Evolutionary conservation across 2,797 vertebrate species (phyloP).

Genomic region (Podarcis lilfordi): DNA sequence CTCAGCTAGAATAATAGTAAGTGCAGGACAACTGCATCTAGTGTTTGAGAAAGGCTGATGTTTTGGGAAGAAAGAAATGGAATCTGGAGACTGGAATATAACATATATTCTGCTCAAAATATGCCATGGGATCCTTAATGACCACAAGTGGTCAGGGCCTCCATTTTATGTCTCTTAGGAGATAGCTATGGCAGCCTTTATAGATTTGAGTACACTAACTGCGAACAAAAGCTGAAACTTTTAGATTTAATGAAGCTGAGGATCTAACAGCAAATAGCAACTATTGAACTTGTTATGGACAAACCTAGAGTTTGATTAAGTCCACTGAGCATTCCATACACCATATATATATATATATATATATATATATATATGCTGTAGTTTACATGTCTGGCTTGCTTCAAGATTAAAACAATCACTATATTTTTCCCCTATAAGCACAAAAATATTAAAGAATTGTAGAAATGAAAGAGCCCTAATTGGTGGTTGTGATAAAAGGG

Average conservation of each 20-base stretch:
- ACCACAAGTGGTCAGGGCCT: constrained; percentile 61
- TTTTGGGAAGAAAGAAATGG: constrained; percentile 49
- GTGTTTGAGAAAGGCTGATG: constrained; percentile 20
- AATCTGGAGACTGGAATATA: constrained; percentile 41
- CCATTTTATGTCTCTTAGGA: constrained; percentile 67
- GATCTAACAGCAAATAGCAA: constrained; percentile 70
- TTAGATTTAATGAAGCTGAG: constrained; percentile 75
- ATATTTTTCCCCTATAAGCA: constrained; percentile 44
- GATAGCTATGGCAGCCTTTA: constrained; percentile 65
- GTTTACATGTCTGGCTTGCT: constrained; percentile 63
- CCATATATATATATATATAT: background rate
- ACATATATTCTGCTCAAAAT: constrained; percentile 52
- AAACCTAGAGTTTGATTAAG: constrained; percentile 77
- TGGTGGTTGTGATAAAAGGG: constrained; percentile 11
- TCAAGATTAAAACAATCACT: constrained; percentile 66
- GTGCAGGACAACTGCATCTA: background rate
- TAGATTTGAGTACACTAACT: constrained; percentile 72
- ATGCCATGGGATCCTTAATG: constrained; percentile 73
- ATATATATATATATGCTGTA: constrained; percentile 40
- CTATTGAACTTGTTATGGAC: constrained; percentile 75
- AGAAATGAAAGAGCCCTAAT: background rate
- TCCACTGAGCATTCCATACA: constrained; percentile 65
- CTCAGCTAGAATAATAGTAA: background rate
- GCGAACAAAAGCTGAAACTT: constrained; percentile 72
- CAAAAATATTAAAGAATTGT: constrained; percentile 28